Base-by-base conservation (phyloP, 2,797 vertebrate genomes). In the Carcharodon carcharias region DNA sequence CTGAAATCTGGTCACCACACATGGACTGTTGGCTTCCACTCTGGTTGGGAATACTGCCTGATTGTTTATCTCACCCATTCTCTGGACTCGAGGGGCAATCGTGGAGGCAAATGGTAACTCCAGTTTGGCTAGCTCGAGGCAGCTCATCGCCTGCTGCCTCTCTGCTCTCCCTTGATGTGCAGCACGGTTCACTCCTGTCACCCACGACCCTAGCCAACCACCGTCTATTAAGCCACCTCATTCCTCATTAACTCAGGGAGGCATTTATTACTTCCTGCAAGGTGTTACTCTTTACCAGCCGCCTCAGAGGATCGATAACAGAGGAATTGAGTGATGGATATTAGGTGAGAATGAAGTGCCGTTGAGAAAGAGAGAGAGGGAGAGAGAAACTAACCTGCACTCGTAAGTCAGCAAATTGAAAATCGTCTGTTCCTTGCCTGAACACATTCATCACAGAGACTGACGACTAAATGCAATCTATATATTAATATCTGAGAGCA, bases 401-500 rank as follows among this genome's bases (percentile, higher is more conserved):
- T 26, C 21, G 26, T 4, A 45, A 45, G n/a, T 67, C 40, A 45
- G 63, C 14, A n/a, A 94, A 65, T 94, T 94, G 61, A 94, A 94
- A 65, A 67, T 65, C 35, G 16, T 67, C 61, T 28, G 63, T 40
- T 45, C 65, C 40, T 45, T 65, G 92, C 7, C 40, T 63, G 18
- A 67, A 45, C 40, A 45, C 92, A 65, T 65, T 40, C n/a, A 67
- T 94, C 91, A 93, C 28, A 5, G 26, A 35, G 61, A 4, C 91
- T 65, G 18, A 18, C 4, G n/a, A 67, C n/a, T 67, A 67, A 94
- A 67, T 67, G 23, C 92, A 67, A 94, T 94, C 92, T 58, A 94
- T 65, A 94, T 67, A 61, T 65, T 94, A 94, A 94, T 94, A 45
- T 94, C 92, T 61, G 92, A 94, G 92, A 67, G 63, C 61, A 67